Evolutionary conservation across 2,113 vertebrate genomes (phyloP), one percentile per base, ranked within the genome.

Genomic region (Takifugu flavidus): DNA sequence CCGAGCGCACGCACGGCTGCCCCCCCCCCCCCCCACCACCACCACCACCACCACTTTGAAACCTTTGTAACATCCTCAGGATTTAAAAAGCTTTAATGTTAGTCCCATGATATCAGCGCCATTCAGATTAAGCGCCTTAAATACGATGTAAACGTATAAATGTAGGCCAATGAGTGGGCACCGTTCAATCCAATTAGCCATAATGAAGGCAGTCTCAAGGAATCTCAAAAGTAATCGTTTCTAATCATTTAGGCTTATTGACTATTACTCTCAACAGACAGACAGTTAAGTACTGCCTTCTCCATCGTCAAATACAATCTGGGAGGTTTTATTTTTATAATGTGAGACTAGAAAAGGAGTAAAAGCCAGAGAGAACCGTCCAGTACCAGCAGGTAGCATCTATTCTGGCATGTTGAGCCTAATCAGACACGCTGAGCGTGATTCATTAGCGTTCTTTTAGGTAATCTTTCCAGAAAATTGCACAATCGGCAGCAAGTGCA

Each of bases 31-130:
- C 25, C 69, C n/a, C n/a, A n/a, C n/a, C n/a, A n/a, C n/a, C n/a
- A n/a, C n/a, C 20, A 20, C 20, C 20, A 20, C 20, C 20, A 20
- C 20, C 20, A 20, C 20, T 53, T 51, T 62, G 78, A 85, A 87
- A 74, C 67, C 77, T 77, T 82, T 75, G 79, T 69, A 85, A 82
- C 79, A 78, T 80, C 74, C 78, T 71, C 56, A 15, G 76, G 88
- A 87, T 90, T 87, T 82, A 82, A 72, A 20, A 69, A 81, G 89
- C 86, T 91, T 91, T 89, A 88, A 89, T 87, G 84, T 78, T 85
- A 87, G 73, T 86, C 84, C 82, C 76, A 83, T 88, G 85, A 88
- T 90, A 91, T 90, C 85, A 84, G 75, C 82, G 82, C 79, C 85
- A 86, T 79, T 90, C 70, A 75, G 78, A 85, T 86, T 90, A 88